Evolutionary conservation across 2,113 vertebrate species (phyloP), one percentile per base, ranked within the genome.

Genomic region (Phrynocephalus versicolor): DNA sequence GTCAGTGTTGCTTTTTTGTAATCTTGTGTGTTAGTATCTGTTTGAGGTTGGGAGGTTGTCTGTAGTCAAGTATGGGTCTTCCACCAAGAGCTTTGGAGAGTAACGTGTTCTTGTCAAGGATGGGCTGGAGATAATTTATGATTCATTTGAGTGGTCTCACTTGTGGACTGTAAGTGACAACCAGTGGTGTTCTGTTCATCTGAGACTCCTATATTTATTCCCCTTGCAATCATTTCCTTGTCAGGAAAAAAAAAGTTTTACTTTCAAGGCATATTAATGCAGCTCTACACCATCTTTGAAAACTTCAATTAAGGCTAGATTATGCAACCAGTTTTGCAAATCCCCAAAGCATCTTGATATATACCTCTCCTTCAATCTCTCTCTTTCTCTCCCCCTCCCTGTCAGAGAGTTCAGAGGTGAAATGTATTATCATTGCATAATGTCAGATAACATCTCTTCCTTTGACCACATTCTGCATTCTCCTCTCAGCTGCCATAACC

Each of bases 171-270:
- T n/a, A n/a, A n/a, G n/a, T n/a, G n/a, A n/a, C n/a, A n/a, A n/a
- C n/a, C n/a, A n/a, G n/a, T n/a, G n/a, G n/a, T n/a, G n/a, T n/a
- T n/a, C 93, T 30, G 95, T 85, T 89, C 95, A 86, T 85, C 77
- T 93, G 81, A 82, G 92, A 89, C 88, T 79, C 89, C 82, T 69
- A 35, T 67, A 30, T 0, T 58, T 88, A 79, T 90, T 87, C 87
- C 88, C 90, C 83, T 41, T 92, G 89, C 87, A 82, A 30, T 89
- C 81, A 60, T 84, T 83, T 73, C 84, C 91, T 79, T 89, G 60
- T 35, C 70, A 89, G 89, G 35, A 37, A 78, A 60, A 35, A n/a
- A 62, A 23, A 87, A 62, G n/a, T 64, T 71, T 35, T n/a, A 57
- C 25, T 35, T 35, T 71, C 62, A 87, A 83, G 74, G 51, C 19